Evolutionary conservation across 2,888 invertebrate genomes (phyloP), one percentile per base, ranked within the genome.

Genomic region (Eupithecia insigniata): DNA sequence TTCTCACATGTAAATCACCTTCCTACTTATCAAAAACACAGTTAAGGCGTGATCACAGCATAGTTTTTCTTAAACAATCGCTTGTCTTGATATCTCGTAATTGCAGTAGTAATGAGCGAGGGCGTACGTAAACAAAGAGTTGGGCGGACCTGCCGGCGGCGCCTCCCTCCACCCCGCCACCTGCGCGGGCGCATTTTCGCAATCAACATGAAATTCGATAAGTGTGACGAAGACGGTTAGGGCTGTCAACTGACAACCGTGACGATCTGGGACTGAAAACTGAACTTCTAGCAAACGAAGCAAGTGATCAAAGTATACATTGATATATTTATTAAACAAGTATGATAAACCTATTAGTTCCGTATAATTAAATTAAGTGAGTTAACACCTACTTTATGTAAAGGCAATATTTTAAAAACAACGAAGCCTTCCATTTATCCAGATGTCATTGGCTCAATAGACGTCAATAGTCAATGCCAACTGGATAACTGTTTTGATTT

Each of bases 61-160:
- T 69, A 75, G 73, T 77, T 78, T 76, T 77, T 78, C 16, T 75
- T 62, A 77, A 70, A 75, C 76, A 77, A 78, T 79, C 67, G 70
- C 16, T 51, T 71, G 66, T 71, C 67, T 76, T 73, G 76, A 77
- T 76, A 71, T 83, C 87, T 89, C 86, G 84, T 88, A 87, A 87
- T 85, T 83, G 83, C 84, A 84, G 83, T 84, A 84, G 83, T 92
- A 92, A 92, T 91, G 89, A 91, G 87, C 81, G 88, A 87, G 92
- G 93, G 93, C 92, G 93, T 92, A 88, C 91, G 87, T 92, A 92
- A 93, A 93, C 93, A 93, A 93, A 92, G 92, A 90, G 89, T 86
- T 91, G 93, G 93, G 93, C 92, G 93, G 92, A 85, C 86, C 91
- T 86, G 91, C 89, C 87, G 87, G 88, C 81, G 89, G 88, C 84